Base-by-base conservation (phyloP, 1,140 invertebrate species). In the Trichonephila clavipes region DNA sequence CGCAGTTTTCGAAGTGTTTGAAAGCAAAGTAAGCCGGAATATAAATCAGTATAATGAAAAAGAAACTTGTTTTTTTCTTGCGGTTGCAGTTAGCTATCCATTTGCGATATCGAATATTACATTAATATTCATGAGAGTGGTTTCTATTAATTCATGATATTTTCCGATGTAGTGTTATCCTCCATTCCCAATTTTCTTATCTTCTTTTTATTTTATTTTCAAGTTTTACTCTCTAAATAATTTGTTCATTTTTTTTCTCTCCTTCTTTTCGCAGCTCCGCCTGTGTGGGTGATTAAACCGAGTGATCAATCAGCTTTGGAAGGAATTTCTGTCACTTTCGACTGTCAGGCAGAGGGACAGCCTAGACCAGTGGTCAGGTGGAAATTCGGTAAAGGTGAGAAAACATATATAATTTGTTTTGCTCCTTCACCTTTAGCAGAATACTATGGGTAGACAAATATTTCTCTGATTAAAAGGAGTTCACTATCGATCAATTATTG, bases 301-400 rank as follows among this genome's bases (percentile, higher is more conserved):
- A 91, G 69, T 14, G 94, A 94, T 82, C 92, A 90, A 81, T 94
- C 94, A 28, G 93, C 95, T 16, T 89, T 95, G 16, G 88, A 87
- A 58, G 95, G 95, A n/a, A 90, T 86, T 44, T 92, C 94, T 40
- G 87, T 95, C 21, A 94, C 89, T 7, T 94, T 95, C 34, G 95
- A 95, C 83, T 95, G 95, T 81, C 95, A 95, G 90, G 95, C 95
- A 0, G 94, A 94, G 72, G 95, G 95, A 24, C 90, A 95, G 19
- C 95, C 95, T 5, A 66, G 94, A 19, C 95, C 95, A n/a, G 95
- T 95, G 28, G 95, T 95, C n/a, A 86, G 95, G 28, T 95, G 95
- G 95, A 95, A 95, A 85, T 95, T 95, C 40, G 88, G 94, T 18
- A 92, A 94, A 95, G 95, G 95, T 95, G 92, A 40, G 66, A 64